phyloP scores from a whole-genome alignment of 1,140 invertebrate species.

The Euura saliciscinereae region DNA sequence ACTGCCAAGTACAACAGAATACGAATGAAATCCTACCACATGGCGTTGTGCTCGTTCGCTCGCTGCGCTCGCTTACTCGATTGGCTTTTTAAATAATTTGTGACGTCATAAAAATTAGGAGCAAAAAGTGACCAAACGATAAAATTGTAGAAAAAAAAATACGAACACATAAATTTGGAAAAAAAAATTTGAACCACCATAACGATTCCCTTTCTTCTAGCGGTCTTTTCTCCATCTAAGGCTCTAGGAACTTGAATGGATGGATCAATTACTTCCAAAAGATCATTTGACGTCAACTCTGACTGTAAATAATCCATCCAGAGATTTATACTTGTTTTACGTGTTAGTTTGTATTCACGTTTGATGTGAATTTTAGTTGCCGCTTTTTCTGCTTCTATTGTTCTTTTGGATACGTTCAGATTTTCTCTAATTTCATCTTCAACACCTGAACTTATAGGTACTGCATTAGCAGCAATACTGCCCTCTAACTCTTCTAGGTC shows the following conservation, averaged over 20 bases:
- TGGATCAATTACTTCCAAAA: not conserved
- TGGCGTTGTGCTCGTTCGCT: no score
- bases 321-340: not conserved
- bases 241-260: not conserved
- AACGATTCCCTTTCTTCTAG: conserved; percentile 4
- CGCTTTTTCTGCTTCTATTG: not conserved
- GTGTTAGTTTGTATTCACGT: not conserved
- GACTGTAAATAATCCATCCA: not conserved
- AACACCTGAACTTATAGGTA: not conserved
- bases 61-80: no score
- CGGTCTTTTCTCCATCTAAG: not conserved
- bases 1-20: no score
- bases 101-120: no score
- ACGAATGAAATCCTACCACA: no score
- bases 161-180: no score
- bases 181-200: no score
- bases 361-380: not conserved
- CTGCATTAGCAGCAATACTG: not conserved
- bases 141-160: no score
- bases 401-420: not conserved
- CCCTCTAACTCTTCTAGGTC: not conserved
- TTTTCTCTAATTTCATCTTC: not conserved
- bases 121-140: no score
- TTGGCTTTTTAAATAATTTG: no score
- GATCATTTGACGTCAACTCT: not conserved